phyloP scores from a whole-genome alignment of 2,888 invertebrate genomes.

The Ophion ellenae region DNA sequence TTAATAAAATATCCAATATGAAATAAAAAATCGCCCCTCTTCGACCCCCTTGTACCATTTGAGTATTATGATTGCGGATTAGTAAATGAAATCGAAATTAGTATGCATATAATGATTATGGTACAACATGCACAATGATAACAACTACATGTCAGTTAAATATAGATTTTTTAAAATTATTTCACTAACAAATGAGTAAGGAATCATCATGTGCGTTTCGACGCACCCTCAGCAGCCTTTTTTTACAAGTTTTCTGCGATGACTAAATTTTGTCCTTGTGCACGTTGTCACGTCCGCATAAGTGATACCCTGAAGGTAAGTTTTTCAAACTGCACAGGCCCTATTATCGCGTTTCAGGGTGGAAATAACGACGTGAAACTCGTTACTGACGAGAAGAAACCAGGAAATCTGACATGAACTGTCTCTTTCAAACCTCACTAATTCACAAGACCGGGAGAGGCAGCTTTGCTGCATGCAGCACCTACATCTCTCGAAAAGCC shows the following conservation, averaged over 20 bases:
- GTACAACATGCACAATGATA: too few species aligned
- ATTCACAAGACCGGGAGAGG: constrained; percentile 11
- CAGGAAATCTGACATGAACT: constrained; percentile 17
- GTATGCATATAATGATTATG: too few species aligned
- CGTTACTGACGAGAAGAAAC: constrained; percentile 66
- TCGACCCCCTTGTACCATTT: too few species aligned
- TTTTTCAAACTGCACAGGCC: constrained; percentile 71
- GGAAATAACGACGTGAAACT: constrained; percentile 71
- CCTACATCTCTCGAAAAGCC: too few species aligned
- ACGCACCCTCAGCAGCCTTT: background rate
- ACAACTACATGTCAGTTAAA: too few species aligned
- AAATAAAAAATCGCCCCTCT: too few species aligned
- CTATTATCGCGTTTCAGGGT: constrained; percentile 76
- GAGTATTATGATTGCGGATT: too few species aligned
- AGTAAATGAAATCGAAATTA: too few species aligned
- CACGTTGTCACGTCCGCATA: constrained; percentile 42
- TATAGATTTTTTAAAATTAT: too few species aligned
- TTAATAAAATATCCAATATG: too few species aligned
- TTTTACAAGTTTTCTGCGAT: constrained; percentile 17
- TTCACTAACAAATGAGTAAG: too few species aligned
- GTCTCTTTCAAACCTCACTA: constrained; percentile 5
- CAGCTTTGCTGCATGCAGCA: background rate
- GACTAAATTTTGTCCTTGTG: constrained; percentile 8
- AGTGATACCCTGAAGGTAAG: constrained; percentile 66
- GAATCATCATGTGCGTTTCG: background rate